phyloP scores from a whole-genome alignment of 2,888 invertebrate species.

The Lasioglossum marginatum region DNA sequence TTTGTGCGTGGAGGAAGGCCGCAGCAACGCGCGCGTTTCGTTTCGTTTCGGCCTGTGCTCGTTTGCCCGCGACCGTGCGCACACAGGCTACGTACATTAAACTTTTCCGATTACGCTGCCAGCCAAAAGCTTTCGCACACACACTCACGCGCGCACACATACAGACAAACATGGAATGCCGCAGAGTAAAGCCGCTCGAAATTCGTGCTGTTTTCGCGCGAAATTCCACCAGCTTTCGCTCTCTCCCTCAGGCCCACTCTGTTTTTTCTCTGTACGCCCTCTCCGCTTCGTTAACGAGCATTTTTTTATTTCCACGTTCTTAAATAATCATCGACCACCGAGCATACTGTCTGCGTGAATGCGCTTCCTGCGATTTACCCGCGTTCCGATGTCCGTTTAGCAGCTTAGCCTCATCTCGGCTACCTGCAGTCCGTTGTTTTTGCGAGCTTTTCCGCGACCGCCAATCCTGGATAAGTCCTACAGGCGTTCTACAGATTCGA shows the following conservation, averaged over 20 bases:
- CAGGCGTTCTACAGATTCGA: neutral
- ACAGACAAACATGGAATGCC: neutral
- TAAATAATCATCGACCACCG: neutral
- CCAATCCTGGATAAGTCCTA: neutral
- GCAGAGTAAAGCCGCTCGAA: neutral
- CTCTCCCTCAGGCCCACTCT: neutral
- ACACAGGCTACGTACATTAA: conserved; percentile 18
- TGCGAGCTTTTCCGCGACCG: neutral
- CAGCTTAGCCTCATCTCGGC: neutral
- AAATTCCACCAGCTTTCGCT: neutral
- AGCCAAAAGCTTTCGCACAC: neutral
- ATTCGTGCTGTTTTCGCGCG: conserved; percentile 13
- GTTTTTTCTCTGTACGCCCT: neutral
- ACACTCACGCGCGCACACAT: fast-evolving
- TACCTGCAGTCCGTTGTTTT: neutral
- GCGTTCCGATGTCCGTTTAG: neutral
- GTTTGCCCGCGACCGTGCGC: conserved; percentile 7
- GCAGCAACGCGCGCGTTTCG: neutral
- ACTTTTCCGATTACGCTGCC: conserved; percentile 10
- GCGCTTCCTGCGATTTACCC: neutral
- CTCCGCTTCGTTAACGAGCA: neutral
- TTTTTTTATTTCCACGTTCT: neutral
- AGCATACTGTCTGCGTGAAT: neutral
- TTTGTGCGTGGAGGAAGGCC: neutral
- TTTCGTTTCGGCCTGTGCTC: neutral